Percentiles rank a stretch among this genome's conserved stretches.
These are phyloP conservation scores for Lasioglossum oenotherae DNA, from an alignment of 2,888 invertebrate species.

Conservation along the genomic window DNA sequence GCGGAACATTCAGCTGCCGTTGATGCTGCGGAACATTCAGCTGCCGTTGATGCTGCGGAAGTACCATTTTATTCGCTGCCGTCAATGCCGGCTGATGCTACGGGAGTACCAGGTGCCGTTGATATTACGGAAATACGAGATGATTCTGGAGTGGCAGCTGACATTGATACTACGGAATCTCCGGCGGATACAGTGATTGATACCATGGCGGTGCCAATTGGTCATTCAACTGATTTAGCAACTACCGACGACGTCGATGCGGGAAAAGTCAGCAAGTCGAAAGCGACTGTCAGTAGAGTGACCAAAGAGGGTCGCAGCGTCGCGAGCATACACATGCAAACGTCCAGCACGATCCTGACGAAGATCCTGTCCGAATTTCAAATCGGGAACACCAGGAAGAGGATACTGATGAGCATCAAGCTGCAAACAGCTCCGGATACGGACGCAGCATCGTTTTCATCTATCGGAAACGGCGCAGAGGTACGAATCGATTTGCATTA, in stretches of 20 bases:
- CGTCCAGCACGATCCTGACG: constrained; percentile 60
- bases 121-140: neutral
- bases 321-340: constrained; percentile 61
- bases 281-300: neutral
- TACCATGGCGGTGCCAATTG: neutral
- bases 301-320: constrained; percentile 18
- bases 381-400: constrained; percentile 41
- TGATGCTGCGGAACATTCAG: too few relatives aligned
- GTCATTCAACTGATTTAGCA: neutral
- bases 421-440: constrained; percentile 36
- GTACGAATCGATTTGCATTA: neutral
- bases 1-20: too few relatives aligned
- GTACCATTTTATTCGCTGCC: too few relatives aligned
- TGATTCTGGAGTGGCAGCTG: neutral
- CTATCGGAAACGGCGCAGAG: neutral
- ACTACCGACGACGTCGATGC: neutral
- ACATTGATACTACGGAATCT: neutral
- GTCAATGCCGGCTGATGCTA: too few relatives aligned
- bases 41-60: too few relatives aligned
- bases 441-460: neutral
- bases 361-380: constrained; percentile 59
- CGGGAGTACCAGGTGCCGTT: neutral
- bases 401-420: constrained; percentile 60
- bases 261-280: neutral
- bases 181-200: too few relatives aligned